These are phyloP conservation scores for Manis crassicaudata DNA, from an alignment of 2,797 vertebrate species.

Conservation along the genomic window DNA sequence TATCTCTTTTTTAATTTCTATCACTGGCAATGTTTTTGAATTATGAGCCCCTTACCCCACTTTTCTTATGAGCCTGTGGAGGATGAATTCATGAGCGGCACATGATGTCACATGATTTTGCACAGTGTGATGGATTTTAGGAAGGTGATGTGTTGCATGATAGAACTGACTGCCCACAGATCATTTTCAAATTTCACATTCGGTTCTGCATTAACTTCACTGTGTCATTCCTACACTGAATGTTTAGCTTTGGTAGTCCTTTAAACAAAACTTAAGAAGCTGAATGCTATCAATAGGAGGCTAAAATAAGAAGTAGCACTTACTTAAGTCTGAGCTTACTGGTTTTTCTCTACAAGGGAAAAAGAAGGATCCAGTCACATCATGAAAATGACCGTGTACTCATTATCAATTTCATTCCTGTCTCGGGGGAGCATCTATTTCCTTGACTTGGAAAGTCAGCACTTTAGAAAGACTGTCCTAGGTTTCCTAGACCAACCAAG, in stretches of 20 bases:
- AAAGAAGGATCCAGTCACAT: background rate
- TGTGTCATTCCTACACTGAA: background rate
- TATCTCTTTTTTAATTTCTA: background rate
- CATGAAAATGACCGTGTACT: background rate
- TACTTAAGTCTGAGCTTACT: background rate
- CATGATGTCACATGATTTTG: background rate
- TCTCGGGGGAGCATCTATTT: background rate
- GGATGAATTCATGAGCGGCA: no score
- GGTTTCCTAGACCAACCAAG: background rate
- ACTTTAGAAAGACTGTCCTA: background rate
- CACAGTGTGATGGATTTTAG: background rate
- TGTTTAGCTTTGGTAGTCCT: background rate
- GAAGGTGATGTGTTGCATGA: background rate
- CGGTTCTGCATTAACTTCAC: background rate
- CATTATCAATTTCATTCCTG: background rate
- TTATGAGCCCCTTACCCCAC: background rate
- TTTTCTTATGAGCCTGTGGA: background rate
- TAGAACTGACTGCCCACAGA: background rate
- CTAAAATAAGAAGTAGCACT: background rate
- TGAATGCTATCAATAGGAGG: background rate
- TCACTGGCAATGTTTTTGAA: background rate
- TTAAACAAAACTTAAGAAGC: background rate
- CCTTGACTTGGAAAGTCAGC: background rate
- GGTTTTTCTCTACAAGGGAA: background rate
- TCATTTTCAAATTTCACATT: background rate